Conservation (phyloP, 2,797 vertebrate species). For the Rhodeus uyekii region DNA sequence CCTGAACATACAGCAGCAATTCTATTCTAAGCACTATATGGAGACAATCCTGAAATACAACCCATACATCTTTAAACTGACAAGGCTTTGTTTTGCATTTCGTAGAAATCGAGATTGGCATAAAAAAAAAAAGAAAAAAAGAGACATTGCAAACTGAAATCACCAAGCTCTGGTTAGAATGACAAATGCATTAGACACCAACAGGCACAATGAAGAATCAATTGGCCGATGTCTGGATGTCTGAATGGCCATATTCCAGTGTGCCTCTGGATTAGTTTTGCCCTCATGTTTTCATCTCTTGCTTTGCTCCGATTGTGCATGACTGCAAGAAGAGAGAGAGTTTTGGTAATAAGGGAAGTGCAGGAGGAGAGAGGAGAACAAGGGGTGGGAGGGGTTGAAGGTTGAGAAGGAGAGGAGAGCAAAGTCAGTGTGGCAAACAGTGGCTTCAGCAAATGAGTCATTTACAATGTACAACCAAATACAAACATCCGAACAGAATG, state of each 20-base stretch:
- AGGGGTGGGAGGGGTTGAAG: constrained; percentile 46
- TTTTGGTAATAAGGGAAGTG: constrained; percentile 65
- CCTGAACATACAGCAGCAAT: constrained; percentile 47
- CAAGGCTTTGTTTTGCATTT: constrained; percentile 26
- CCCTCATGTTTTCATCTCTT: constrained; percentile 63
- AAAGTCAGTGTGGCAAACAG: constrained; percentile 56
- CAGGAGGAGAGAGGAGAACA: constrained; percentile 49
- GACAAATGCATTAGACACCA: constrained; percentile 18
- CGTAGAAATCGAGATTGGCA: constrained; percentile 10
- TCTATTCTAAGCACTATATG: neutral
- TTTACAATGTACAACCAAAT: constrained; percentile 25
- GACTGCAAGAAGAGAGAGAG: constrained; percentile 69
- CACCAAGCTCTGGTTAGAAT: constrained; percentile 58
- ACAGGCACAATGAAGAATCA: constrained; percentile 60
- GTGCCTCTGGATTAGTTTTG: constrained; percentile 65
- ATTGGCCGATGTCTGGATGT: constrained; percentile 66
- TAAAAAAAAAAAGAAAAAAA: neutral
- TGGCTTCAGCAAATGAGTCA: constrained; percentile 25
- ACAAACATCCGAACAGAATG: neutral
- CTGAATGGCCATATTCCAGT: constrained; percentile 68
- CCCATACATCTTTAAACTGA: constrained; percentile 47
- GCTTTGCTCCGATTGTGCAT: constrained; percentile 74
- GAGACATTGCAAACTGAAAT: constrained; percentile 51
- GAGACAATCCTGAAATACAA: neutral
- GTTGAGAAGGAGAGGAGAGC: constrained; percentile 54